Percentiles rank a stretch among this genome's conserved stretches.
Conservation (phyloP, 1,140 invertebrate species). For the Drepana arcuata region DNA sequence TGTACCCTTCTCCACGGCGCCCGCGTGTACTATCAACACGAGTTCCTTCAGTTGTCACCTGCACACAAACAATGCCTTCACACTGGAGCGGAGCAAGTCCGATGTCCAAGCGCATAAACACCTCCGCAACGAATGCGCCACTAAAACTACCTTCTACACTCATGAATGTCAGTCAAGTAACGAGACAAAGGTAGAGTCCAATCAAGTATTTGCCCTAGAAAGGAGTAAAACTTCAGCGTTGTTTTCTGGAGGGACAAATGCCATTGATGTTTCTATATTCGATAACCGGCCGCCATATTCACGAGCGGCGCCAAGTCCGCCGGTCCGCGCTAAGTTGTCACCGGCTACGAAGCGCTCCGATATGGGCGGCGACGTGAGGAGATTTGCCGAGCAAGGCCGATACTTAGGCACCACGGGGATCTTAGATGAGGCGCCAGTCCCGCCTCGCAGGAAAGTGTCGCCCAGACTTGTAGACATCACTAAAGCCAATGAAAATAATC, state of each 20-base stretch:
- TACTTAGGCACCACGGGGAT: conserved; percentile 37
- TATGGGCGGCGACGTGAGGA: conserved; percentile 32
- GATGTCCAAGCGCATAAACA: conserved; percentile 53
- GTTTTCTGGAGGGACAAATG: conserved; percentile 38
- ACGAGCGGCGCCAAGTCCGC: conserved; percentile 59
- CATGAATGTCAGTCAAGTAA: conserved; percentile 18
- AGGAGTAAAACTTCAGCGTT: conserved; percentile 62
- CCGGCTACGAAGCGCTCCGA: conserved; percentile 42
- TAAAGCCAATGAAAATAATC: conserved; percentile 18
- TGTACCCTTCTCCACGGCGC: conserved; percentile 49
- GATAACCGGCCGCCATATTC: conserved; percentile 54
- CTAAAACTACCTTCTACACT: conserved; percentile 51
- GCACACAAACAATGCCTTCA: conserved; percentile 52
- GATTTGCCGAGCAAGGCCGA: conserved; percentile 35
- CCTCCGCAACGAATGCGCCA: conserved; percentile 24
- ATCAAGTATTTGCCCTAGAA: conserved; percentile 40
- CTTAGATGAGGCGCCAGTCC: conserved; percentile 39
- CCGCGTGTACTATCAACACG: conserved; percentile 47
- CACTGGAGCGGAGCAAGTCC: conserved; percentile 60
- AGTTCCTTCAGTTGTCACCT: conserved; percentile 59
- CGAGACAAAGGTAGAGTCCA: conserved; percentile 16
- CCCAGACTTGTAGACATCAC: conserved; percentile 30
- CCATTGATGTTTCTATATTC: conserved; percentile 55
- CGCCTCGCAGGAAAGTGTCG: conserved; percentile 48
- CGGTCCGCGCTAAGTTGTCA: conserved; percentile 55